Percentiles rank a stretch among this genome's conserved stretches.
Evolutionary conservation across 2,797 vertebrate species (phyloP).

Genomic region (Dermochelys coriacea): DNA sequence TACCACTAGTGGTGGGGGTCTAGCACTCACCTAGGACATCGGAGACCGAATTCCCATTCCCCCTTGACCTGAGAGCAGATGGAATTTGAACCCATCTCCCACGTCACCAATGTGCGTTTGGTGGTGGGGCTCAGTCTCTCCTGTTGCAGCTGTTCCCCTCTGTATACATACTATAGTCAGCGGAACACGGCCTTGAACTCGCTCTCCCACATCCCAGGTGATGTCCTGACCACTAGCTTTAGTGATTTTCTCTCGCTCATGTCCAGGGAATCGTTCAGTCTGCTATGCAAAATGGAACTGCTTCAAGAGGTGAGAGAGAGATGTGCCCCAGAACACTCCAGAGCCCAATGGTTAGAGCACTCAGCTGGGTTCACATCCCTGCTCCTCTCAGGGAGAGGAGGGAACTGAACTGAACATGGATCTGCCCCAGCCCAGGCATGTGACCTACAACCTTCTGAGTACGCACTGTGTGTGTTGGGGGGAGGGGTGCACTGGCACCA

Average conservation of each 20-base stretch:
- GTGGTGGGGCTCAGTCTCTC: background rate
- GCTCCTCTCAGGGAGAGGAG: background rate
- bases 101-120: background rate
- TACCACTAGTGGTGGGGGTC: background rate
- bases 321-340: no score
- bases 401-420: background rate
- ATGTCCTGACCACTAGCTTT: background rate
- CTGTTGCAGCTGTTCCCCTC: no score
- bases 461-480: background rate
- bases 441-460: background rate
- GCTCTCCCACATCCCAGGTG: background rate
- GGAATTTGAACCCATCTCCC: background rate
- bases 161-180: no score
- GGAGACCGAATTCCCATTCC: background rate
- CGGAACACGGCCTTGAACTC: no score
- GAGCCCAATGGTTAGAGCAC: background rate
- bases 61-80: background rate
- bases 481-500: no score
- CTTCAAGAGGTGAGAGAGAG: background rate
- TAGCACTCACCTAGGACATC: background rate
- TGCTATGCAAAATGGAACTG: background rate
- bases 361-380: background rate
- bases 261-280: background rate
- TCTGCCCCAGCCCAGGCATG: background rate
- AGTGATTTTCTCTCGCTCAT: background rate